Evolutionary conservation across 2,888 invertebrate genomes (phyloP), one percentile per base, ranked within the genome.

Genomic region (Polyploca ridens): DNA sequence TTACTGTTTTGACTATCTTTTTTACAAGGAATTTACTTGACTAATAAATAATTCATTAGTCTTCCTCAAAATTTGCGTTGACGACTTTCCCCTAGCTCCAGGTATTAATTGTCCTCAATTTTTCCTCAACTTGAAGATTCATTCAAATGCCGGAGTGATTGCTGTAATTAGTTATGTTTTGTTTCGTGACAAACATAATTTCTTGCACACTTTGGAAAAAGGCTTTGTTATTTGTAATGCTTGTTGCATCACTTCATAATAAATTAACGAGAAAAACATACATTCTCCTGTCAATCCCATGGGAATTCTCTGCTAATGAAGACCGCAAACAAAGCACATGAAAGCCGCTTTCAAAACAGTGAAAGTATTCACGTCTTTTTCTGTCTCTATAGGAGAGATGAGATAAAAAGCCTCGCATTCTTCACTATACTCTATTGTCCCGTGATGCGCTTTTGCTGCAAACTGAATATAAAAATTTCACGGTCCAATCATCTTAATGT

Each of bases 381-480:
- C 64, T 46, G 63, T 63, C 72, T 27, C 64, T 68, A 68, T 73
- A 74, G 69, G 71, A 78, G 74, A 63, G 63, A 69, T 69, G 78
- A 78, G 75, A 82, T 73, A 73, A 74, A 41, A 77, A 69, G 66
- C 67, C 71, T 69, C 72, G 68, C 77, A 78, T 71, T 74, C 76
- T 70, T 67, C 66, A 68, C 72, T 73, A 73, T 77, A 78, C 76
- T 78, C 83, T 83, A 86, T 90, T 89, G 88, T 90, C 81, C 79
- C 76, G 84, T 79, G 83, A 82, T 89, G 90, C 88, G 83, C 88
- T 91, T 90, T 90, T 88, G 81, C 86, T 84, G 86, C 86, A 87
- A 89, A 88, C 84, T 87, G 85, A 88, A 90, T 89, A 89, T 88
- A 92, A 91, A 90, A 90, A 90, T 87, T 90, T 90, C 86, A 91